Percentiles rank a stretch among this genome's conserved stretches.
Conservation (phyloP, 2,113 vertebrate species). For the Pygathrix nemaeus region DNA sequence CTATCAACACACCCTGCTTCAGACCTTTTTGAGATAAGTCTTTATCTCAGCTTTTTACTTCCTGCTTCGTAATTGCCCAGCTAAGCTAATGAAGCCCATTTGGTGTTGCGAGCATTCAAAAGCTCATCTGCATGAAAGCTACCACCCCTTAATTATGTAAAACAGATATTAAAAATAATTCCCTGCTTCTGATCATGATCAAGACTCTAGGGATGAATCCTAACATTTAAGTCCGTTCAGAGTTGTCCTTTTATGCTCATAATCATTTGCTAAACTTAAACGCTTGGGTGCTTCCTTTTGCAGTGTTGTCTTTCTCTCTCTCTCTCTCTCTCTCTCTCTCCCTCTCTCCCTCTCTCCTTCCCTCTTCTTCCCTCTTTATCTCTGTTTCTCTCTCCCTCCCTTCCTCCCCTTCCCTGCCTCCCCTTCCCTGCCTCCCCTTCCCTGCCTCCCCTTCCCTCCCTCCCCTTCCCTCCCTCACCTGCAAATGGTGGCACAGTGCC, state of each 20-base stretch:
- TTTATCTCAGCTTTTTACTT: slow-evolving; percentile 43
- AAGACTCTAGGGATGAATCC: neutral
- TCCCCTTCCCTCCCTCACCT: neutral
- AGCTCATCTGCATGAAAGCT: slow-evolving; percentile 48
- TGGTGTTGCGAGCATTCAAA: slow-evolving; percentile 56
- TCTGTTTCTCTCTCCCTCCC: too few relatives aligned
- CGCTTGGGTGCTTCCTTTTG: neutral
- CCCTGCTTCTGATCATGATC: slow-evolving; percentile 13
- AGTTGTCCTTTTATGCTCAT: neutral
- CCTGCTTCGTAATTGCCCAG: slow-evolving; percentile 49
- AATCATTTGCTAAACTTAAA: neutral
- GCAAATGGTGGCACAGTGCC: neutral
- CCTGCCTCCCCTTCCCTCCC: too few relatives aligned
- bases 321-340: neutral
- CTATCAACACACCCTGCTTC: neutral
- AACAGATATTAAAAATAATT: slow-evolving; percentile 66
- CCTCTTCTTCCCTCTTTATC: too few relatives aligned
- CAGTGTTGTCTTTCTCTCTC: neutral
- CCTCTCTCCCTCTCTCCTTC: too few relatives aligned
- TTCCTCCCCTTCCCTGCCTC: too few relatives aligned
- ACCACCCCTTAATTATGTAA: slow-evolving; percentile 72
- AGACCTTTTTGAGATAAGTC: slow-evolving; percentile 42
- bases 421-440: too few relatives aligned
- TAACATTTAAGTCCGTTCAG: neutral
- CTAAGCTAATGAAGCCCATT: slow-evolving; percentile 52